phyloP scores from a whole-genome alignment of 2,113 vertebrate genomes.

The Machaerirhynchus nigripectus region DNA sequence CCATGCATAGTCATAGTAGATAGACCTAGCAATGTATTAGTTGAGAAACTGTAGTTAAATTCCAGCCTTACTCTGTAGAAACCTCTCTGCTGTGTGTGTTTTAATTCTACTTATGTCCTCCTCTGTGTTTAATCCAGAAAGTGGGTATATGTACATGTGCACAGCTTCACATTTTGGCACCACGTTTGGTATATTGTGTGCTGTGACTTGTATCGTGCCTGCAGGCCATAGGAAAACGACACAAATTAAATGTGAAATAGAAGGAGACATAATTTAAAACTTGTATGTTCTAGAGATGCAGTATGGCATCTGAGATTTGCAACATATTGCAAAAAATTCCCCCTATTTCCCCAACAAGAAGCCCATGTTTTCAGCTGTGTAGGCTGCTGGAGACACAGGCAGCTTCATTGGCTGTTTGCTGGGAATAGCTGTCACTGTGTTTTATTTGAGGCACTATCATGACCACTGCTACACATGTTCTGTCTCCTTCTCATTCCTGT shows the following conservation, averaged over 20 bases:
- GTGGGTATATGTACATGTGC: slow-evolving; percentile 21
- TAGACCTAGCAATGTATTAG: not conserved
- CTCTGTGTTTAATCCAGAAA: slow-evolving; percentile 48
- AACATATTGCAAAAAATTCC: slow-evolving; percentile 42
- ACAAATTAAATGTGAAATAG: slow-evolving; percentile 25
- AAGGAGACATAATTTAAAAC: slow-evolving; percentile 15
- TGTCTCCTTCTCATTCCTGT: not conserved
- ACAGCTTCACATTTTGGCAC: slow-evolving; percentile 53
- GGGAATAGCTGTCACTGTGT: not conserved
- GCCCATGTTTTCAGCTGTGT: slow-evolving; percentile 13
- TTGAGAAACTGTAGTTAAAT: not conserved
- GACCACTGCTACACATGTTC: not conserved
- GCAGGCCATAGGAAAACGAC: slow-evolving; percentile 43
- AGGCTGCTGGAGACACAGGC: not conserved
- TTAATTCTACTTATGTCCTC: slow-evolving; percentile 39
- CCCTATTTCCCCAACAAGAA: slow-evolving; percentile 38
- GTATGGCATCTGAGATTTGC: slow-evolving; percentile 38
- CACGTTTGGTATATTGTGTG: slow-evolving; percentile 5
- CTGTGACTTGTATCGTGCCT: slow-evolving; percentile 49
- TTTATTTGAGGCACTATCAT: not conserved
- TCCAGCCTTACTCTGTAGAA: not conserved
- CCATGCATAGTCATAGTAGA: not conserved
- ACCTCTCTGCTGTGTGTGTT: not conserved
- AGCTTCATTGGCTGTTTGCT: not conserved
- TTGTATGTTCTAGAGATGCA: slow-evolving; percentile 27